Base-by-base conservation (phyloP, 2,888 invertebrate genomes). In the Seira ritae region DNA sequence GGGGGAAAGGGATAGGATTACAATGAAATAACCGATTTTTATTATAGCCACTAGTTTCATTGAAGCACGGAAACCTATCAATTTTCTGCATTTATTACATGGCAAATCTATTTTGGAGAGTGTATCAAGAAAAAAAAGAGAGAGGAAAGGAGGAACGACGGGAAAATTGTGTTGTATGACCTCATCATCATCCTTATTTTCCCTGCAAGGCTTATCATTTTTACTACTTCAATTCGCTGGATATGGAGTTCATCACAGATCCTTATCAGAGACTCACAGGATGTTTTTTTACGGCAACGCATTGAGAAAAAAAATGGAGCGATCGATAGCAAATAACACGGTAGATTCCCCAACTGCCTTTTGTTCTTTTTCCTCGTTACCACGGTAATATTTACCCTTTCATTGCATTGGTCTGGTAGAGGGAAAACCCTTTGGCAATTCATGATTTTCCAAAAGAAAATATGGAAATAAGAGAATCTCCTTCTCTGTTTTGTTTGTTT, bases 121-220 rank as follows among this genome's bases (percentile, higher is more conserved):
- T 55, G 55, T 55, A 55, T 55, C 15, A 55, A 17, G 55, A 17
- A 15, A 55, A 55, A 55, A 55, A 31, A 31, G 8, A 31, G 31
- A 8, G 8, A 31, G 31, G 31, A 8, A 31, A 31, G 8, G 8
- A n/a, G 15, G 50, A 8, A 50, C 50, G 50, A 8, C 31, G 62
- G 62, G 4, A 62, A 62, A 20, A 22, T 62, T 62, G 20, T 62
- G 62, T 62, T 42, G 74, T 65, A 66, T 74, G 74, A 74, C 74
- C 74, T 74, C 74, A 66, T 74, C 74, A 73, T 73, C 71, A n/a
- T 62, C 65, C 37, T 62, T 62, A 62, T 62, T 62, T 62, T 20
- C 62, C 22, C 22, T 62, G 10, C 3, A 2, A 20, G 12, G 62
- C 62, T 62, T 62, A 62, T 62, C 62, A 62, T 62, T 31, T 31